phyloP scores from a whole-genome alignment of 2,113 vertebrate genomes.

The Mustela nigripes region DNA sequence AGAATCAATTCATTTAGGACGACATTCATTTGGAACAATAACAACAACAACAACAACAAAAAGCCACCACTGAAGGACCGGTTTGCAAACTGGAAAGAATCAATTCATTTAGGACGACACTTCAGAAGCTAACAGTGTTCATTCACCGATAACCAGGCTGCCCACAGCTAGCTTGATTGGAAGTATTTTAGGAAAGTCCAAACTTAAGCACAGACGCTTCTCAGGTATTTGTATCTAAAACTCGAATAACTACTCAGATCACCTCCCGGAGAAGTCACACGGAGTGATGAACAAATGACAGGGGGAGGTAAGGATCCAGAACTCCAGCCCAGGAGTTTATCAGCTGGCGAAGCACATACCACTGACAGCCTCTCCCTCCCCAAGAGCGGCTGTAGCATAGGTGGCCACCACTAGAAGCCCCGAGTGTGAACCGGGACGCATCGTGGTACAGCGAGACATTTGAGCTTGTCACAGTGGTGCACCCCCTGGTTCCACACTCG shows the following conservation, averaged over 20 bases:
- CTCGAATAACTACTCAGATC: not conserved
- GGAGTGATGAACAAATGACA: fast-evolving
- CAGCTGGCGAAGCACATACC: fast-evolving
- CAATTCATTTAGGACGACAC: not conserved
- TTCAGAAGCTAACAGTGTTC: not conserved
- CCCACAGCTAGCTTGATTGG: not conserved
- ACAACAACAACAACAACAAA: too few relatives aligned
- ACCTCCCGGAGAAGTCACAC: not conserved
- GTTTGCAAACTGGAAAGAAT: not conserved
- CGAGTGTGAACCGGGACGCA: too few relatives aligned
- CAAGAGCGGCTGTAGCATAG: too few relatives aligned
- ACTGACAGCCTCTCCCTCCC: not conserved
- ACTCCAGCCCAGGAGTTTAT: not conserved
- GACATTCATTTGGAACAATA: too few relatives aligned
- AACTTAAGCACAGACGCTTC: not conserved
- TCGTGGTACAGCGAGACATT: fast-evolving
- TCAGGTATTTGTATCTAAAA: not conserved
- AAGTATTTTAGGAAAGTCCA: not conserved
- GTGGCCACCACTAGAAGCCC: not conserved
- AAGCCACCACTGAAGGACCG: not conserved
- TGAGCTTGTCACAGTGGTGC: not conserved
- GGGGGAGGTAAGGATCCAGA: not conserved
- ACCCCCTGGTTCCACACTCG: not conserved
- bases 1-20: not conserved
- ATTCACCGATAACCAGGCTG: not conserved